Percentiles rank a stretch among this genome's conserved stretches.
Conservation (phyloP, 2,113 vertebrate genomes). For the Pungitius pungitius region DNA sequence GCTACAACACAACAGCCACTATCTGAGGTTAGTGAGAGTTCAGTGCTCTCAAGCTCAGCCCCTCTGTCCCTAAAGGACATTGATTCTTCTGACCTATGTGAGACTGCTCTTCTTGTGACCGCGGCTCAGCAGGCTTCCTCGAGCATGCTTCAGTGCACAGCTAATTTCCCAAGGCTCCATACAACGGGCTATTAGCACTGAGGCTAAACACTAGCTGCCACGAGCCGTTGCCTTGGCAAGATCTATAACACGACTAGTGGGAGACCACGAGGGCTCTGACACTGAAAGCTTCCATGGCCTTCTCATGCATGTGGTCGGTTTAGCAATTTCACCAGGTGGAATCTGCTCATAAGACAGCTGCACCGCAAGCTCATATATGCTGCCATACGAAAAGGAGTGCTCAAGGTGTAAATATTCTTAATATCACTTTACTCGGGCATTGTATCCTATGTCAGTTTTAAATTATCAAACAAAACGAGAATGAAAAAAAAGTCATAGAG, state of each 20-base stretch:
- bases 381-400: not conserved
- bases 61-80: constrained; percentile 64
- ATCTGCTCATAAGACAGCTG: constrained; percentile 14
- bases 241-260: constrained; percentile 50
- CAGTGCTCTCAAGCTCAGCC: constrained; percentile 51
- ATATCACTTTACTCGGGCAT: not conserved
- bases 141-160: constrained; percentile 56
- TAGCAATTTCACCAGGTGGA: constrained; percentile 15
- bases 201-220: constrained; percentile 68
- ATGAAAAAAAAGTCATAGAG: not conserved
- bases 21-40: constrained; percentile 59
- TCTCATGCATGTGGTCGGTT: constrained; percentile 39
- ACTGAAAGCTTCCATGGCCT: constrained; percentile 24
- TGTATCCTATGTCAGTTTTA: not conserved
- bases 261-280: constrained; percentile 19
- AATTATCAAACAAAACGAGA: not conserved
- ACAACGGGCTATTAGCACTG: constrained; percentile 59
- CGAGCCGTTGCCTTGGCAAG: constrained; percentile 48
- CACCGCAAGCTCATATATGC: not conserved
- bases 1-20: constrained; percentile 49
- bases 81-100: constrained; percentile 70
- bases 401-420: not conserved
- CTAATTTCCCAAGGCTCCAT: constrained; percentile 76
- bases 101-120: constrained; percentile 54
- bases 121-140: constrained; percentile 43